A percentile compares a stretch with the other conserved stretches of the same genome.
These are phyloP conservation scores for Marcusenius ussheri DNA, from an alignment of 2,113 vertebrate species.

Conservation along the genomic window DNA sequence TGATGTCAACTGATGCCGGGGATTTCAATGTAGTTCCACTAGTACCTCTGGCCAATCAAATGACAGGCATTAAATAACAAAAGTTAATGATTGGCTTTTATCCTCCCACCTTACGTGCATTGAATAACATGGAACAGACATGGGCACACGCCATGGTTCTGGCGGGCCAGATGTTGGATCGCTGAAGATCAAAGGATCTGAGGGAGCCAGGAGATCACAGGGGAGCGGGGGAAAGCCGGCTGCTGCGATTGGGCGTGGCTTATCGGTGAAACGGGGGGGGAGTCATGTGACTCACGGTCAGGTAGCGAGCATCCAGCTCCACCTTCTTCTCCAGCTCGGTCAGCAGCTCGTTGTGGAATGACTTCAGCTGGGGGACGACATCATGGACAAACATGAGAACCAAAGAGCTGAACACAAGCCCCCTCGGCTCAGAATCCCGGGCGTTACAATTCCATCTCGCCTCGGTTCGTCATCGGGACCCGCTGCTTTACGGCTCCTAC, in stretches of 20 bases:
- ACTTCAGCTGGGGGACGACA: slow-evolving; percentile 73
- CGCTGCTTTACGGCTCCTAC: background rate
- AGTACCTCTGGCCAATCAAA: background rate
- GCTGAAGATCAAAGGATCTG: background rate
- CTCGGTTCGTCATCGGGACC: background rate
- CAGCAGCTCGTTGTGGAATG: slow-evolving; percentile 92
- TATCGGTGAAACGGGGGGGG: background rate
- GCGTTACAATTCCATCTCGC: background rate
- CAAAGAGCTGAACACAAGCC: background rate
- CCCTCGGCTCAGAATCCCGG: background rate
- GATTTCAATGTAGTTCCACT: background rate
- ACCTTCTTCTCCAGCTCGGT: slow-evolving; percentile 97
- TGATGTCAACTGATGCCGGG: background rate
- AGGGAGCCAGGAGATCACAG: background rate
- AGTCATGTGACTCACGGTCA: slow-evolving; percentile 73
- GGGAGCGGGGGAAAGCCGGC: background rate
- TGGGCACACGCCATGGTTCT: background rate
- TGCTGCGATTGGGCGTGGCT: background rate
- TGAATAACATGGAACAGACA: background rate
- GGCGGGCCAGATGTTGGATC: background rate
- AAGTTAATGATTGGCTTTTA: background rate
- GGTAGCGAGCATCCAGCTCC: slow-evolving; percentile 88
- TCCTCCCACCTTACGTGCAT: background rate
- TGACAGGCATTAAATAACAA: background rate
- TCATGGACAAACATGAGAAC: background rate